These are phyloP conservation scores for Lipophrys pholis DNA, from an alignment of 2,113 vertebrate species.

Conservation along the genomic window DNA sequence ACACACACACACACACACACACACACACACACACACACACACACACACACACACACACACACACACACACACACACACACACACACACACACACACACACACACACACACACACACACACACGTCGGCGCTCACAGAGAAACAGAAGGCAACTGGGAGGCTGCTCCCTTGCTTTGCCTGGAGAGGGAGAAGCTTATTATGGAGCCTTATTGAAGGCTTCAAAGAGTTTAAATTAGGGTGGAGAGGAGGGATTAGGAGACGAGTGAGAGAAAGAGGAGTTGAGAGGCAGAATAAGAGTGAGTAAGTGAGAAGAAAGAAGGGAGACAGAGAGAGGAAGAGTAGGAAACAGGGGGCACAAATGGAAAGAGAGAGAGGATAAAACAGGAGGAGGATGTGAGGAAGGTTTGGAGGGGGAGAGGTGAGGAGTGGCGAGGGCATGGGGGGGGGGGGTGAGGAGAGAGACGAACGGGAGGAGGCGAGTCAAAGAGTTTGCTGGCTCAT, in stretches of 20 bases:
- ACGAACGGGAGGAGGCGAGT: constrained; percentile 56
- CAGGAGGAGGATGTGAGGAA: background rate
- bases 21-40: constrained; percentile 6
- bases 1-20: constrained; percentile 16
- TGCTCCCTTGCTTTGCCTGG: constrained; percentile 77
- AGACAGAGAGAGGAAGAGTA: constrained; percentile 50
- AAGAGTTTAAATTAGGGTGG: constrained; percentile 85
- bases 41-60: constrained; percentile 5
- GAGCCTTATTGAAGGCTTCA: constrained; percentile 83
- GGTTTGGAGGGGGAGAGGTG: constrained; percentile 23
- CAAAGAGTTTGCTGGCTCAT: constrained; percentile 65
- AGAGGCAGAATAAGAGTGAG: constrained; percentile 60
- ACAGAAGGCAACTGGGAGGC: constrained; percentile 77
- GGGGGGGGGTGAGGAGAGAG: constrained; percentile 44
- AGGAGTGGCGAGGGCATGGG: constrained; percentile 44
- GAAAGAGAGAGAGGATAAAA: constrained; percentile 50
- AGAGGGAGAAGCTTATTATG: constrained; percentile 83
- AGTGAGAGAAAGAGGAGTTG: constrained; percentile 68
- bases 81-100: constrained; percentile 61
- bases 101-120: constrained; percentile 62
- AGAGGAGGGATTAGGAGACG: constrained; percentile 80
- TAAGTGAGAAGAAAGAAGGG: constrained; percentile 58
- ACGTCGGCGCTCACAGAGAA: constrained; percentile 58
- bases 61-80: constrained; percentile 24
- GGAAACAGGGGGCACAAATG: constrained; percentile 49